Evolutionary conservation across 2,888 invertebrate species (phyloP), one percentile per base, ranked within the genome.

Genomic region (Sussaba pulchella): DNA sequence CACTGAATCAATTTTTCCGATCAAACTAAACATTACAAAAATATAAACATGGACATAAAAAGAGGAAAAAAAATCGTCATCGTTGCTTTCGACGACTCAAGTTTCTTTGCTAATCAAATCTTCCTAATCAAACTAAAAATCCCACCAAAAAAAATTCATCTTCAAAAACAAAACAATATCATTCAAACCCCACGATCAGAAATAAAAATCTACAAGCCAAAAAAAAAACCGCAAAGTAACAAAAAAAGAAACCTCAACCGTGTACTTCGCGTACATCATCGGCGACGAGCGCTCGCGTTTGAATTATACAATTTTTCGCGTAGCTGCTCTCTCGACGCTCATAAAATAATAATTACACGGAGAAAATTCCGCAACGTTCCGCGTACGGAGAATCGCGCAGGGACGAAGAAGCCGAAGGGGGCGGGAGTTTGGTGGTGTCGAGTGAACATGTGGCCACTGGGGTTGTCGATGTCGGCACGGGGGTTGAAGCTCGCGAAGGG

Each of bases 301-400:
- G 77, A 64, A n/a, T 80, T 36, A 70, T 85, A 83, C 82, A 87
- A 87, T 87, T 85, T 85, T 83, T 6, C 85, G 85, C 83, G 83
- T 85, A 80, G 71, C 54, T 14, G 50, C 61, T 57, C 86, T 85
- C 87, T 78, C 81, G 86, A 83, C 82, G 84, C 85, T 88, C 88
- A 86, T 89, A 89, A 89, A 89, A 88, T 89, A 89, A 89, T 89
- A 89, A 89, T 89, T 89, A 87, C 84, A 82, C 84, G 83, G 78
- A 85, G 84, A 85, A 87, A 87, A 87, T 88, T 87, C 78, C 83
- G 73, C 78, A 73, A 81, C 79, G 75, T 64, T 66, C 41, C 70
- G 47, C 52, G 19, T 70, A 52, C 45, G 77, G 71, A 45, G 31
- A 41, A 59, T 31, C 12, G n/a, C n/a, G n/a, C 39, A 54, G 52